Percentiles rank a stretch among this genome's conserved stretches.
Conservation (phyloP, 2,888 invertebrate genomes). For the Synergus laeviventris region DNA sequence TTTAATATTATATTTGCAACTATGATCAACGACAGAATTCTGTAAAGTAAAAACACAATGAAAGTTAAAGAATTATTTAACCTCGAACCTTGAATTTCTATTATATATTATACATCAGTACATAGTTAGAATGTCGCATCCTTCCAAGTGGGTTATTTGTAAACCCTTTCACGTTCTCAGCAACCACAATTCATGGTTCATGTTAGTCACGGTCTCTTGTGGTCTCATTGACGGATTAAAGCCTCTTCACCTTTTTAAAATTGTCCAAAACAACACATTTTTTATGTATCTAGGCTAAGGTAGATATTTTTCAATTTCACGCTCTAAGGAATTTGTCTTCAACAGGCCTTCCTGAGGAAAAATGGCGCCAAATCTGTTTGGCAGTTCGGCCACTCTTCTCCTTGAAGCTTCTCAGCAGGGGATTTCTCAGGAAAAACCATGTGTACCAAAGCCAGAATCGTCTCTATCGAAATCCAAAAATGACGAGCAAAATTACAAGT, state of each 20-base stretch:
- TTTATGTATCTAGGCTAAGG: not conserved
- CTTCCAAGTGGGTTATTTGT: constrained; percentile 26
- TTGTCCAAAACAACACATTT: not conserved
- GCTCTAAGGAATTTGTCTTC: constrained; percentile 46
- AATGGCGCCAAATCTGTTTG: constrained; percentile 82
- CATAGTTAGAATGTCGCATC: not conserved
- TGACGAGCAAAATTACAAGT: constrained; percentile 72
- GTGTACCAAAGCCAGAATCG: constrained; percentile 55
- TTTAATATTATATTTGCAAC: not conserved
- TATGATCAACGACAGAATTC: not conserved
- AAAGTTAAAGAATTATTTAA: constrained; percentile 23
- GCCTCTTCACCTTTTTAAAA: constrained; percentile 1
- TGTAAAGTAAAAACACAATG: not conserved
- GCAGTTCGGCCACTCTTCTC: constrained; percentile 78
- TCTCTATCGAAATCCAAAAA: constrained; percentile 53
- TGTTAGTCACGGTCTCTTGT: constrained; percentile 14
- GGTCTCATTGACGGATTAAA: constrained; percentile 26
- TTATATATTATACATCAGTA: not conserved
- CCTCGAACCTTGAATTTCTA: constrained; percentile 31
- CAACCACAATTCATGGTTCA: constrained; percentile 19
- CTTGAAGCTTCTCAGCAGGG: constrained; percentile 74
- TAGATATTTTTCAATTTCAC: not conserved
- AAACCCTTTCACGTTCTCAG: constrained; percentile 21
- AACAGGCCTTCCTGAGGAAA: constrained; percentile 60
- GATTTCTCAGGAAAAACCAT: constrained; percentile 62